Conservation (phyloP, 2,888 invertebrate species). For the Sabellastarte sp. region DNA sequence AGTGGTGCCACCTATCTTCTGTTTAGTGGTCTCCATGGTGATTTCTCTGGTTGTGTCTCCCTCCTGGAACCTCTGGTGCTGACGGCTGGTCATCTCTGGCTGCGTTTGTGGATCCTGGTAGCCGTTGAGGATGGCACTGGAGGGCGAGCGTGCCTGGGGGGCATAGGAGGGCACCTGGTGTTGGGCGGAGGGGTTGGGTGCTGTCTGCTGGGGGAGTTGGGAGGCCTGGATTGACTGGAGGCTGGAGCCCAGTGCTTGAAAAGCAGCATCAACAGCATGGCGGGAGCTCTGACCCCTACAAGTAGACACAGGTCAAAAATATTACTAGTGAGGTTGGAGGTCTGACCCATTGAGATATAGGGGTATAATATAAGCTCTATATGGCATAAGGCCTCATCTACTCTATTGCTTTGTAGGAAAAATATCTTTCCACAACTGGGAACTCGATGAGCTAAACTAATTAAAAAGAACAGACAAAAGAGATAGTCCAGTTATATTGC, state of each 20-base stretch:
- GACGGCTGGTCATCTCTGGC: not conserved
- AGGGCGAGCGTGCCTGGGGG: not conserved
- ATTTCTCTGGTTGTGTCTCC: slow-evolving; percentile 16
- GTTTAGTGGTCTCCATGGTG: slow-evolving; percentile 16
- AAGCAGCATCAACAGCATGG: slow-evolving; percentile 18
- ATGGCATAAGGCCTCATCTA: too few relatives aligned
- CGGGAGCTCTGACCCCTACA: slow-evolving; percentile 10
- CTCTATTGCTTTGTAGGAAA: too few relatives aligned
- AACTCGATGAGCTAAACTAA: too few relatives aligned
- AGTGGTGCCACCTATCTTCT: slow-evolving; percentile 18
- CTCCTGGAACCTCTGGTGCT: slow-evolving; percentile 13
- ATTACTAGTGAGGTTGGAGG: too few relatives aligned
- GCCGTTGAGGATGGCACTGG: slow-evolving; percentile 7
- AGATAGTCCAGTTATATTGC: too few relatives aligned
- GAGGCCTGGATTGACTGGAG: not conserved
- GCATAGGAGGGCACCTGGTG: slow-evolving; percentile 6
- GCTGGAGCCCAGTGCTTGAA: slow-evolving; percentile 11
- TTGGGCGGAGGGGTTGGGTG: not conserved
- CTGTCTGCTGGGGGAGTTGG: slow-evolving; percentile 5
- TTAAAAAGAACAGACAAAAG: too few relatives aligned
- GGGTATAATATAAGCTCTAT: too few relatives aligned
- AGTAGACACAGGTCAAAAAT: too few relatives aligned
- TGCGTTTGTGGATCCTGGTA: not conserved
- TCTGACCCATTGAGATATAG: too few relatives aligned
- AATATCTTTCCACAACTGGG: too few relatives aligned